phyloP scores from a whole-genome alignment of 2,888 invertebrate genomes.

The Amphipoea lucens region DNA sequence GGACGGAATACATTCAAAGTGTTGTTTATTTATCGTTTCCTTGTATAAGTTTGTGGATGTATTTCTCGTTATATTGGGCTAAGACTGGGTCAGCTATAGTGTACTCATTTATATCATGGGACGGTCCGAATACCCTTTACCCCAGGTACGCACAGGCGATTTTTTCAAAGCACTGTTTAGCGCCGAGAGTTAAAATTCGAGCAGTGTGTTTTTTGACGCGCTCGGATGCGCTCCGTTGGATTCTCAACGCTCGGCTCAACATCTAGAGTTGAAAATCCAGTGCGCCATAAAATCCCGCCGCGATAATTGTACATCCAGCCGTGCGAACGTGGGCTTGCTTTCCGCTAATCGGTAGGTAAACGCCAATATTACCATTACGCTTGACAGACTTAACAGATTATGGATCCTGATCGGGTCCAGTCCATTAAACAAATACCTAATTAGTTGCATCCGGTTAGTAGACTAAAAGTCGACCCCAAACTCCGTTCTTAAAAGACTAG shows the following conservation, averaged over 20 bases:
- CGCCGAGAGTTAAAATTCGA: background rate
- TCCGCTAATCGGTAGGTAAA: background rate
- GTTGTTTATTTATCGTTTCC: conserved; percentile 16
- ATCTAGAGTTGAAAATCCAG: background rate
- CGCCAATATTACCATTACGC: background rate
- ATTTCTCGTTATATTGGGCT: background rate
- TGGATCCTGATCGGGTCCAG: background rate
- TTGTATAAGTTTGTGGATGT: background rate
- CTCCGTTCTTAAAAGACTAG: no score
- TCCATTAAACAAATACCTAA: background rate
- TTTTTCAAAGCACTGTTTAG: background rate
- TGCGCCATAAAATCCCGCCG: background rate
- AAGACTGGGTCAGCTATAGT: background rate
- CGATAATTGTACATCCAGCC: background rate
- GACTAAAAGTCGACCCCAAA: background rate
- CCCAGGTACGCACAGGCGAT: background rate
- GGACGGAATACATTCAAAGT: conserved; percentile 27
- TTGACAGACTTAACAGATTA: background rate
- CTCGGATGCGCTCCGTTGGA: no score
- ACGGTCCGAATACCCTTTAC: background rate
- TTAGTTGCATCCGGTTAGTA: background rate
- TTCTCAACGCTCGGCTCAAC: background rate
- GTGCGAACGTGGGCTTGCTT: background rate
- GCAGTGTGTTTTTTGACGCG: background rate
- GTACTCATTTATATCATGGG: background rate